These are phyloP conservation scores for Oscheius sp. DNA, from an alignment of 2,888 invertebrate genomes.

Conservation along the genomic window DNA sequence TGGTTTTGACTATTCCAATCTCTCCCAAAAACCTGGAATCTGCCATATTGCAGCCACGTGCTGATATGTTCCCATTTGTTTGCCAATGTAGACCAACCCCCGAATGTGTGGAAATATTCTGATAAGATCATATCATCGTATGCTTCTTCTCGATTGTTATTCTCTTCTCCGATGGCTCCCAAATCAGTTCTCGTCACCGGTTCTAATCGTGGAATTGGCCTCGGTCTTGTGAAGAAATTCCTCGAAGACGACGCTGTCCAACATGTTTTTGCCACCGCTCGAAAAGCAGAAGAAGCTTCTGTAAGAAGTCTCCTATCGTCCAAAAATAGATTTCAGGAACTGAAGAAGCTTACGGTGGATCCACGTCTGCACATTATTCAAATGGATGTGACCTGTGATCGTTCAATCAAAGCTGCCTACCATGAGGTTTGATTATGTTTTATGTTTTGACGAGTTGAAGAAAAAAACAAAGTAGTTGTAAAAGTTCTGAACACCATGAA, in stretches of 20 bases:
- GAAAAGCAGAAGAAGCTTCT: conserved; percentile 27
- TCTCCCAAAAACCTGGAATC: no score
- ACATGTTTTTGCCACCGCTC: conserved; percentile 22
- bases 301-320: background rate
- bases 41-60: background rate
- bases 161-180: conserved; percentile 23
- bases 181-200: conserved; percentile 29
- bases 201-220: conserved; percentile 34
- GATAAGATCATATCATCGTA: no score
- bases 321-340: conserved; percentile 13
- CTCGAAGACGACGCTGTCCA: conserved; percentile 32
- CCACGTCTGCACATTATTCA: conserved; percentile 10
- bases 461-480: no score
- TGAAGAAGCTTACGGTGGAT: conserved; percentile 1
- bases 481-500: no score
- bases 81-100: no score
- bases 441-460: background rate
- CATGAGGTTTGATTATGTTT: conserved; percentile 17
- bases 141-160: no score
- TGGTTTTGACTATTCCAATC: no score
- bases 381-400: conserved; percentile 27
- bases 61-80: background rate
- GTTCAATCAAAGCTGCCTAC: conserved; percentile 14
- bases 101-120: no score
- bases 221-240: conserved; percentile 27